Percentiles rank a stretch among this genome's conserved stretches.
Conservation (phyloP, 2,797 vertebrate genomes). For the Zenarchopterus dispar region DNA sequence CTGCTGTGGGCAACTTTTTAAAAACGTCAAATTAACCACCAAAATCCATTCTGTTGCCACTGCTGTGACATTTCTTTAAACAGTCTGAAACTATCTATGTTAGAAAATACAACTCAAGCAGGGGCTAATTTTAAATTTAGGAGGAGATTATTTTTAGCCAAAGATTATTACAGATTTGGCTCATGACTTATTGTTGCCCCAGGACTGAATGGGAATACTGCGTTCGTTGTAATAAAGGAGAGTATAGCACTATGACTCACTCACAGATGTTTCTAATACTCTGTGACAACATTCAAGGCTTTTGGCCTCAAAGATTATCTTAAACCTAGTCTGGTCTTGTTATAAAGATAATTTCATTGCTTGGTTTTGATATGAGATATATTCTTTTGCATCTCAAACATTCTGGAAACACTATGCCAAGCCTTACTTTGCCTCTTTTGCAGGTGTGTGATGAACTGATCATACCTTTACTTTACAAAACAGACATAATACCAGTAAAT, state of each 20-base stretch:
- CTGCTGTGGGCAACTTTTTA: too few relatives aligned
- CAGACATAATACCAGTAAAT: conserved; percentile 71
- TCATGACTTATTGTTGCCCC: background rate
- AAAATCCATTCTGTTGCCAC: too few relatives aligned
- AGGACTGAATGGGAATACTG: background rate
- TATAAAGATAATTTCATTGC: background rate
- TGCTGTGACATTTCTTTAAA: too few relatives aligned
- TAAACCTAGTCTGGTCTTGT: background rate
- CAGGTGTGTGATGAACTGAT: conserved; percentile 42
- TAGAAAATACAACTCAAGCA: too few relatives aligned
- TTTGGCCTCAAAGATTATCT: background rate
- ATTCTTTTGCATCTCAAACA: conserved; percentile 15
- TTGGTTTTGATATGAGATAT: background rate
- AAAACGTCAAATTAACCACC: too few relatives aligned
- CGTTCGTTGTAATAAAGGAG: background rate
- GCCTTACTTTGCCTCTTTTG: conserved; percentile 22
- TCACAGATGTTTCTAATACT: background rate
- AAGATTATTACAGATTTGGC: background rate
- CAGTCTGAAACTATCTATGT: too few relatives aligned
- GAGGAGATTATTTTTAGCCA: background rate
- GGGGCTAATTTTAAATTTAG: too few relatives aligned
- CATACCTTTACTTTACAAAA: conserved; percentile 69
- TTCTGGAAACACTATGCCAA: conserved; percentile 5
- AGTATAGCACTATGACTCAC: conserved; percentile 3
- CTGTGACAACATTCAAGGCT: conserved; percentile 1